Evolutionary conservation across 2,888 invertebrate species (phyloP).

Genomic region (Rhagium mordax): DNA sequence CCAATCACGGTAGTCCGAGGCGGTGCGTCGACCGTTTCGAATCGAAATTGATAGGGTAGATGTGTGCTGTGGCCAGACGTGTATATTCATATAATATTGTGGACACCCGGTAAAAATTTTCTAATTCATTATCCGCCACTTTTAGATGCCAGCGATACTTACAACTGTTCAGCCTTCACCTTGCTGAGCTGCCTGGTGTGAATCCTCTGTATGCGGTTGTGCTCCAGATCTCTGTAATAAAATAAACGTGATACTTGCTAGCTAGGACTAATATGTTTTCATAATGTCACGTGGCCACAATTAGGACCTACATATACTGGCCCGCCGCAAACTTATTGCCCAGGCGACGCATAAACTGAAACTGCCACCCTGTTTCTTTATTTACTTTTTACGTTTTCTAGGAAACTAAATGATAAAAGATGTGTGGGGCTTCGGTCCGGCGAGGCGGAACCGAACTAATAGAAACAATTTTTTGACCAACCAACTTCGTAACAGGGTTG

Average conservation of each 20-base stretch:
- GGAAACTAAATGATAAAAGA: not conserved
- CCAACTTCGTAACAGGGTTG: not conserved
- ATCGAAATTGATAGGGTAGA: too few relatives aligned
- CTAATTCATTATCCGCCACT: too few relatives aligned
- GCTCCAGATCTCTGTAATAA: constrained; percentile 68
- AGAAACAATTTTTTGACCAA: not conserved
- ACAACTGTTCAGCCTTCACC: constrained; percentile 68
- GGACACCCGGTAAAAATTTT: too few relatives aligned
- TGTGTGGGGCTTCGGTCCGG: not conserved
- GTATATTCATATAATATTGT: too few relatives aligned
- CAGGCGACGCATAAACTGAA: not conserved
- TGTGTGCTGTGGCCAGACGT: too few relatives aligned
- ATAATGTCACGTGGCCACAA: not conserved
- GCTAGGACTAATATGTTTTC: not conserved
- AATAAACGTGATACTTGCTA: constrained; percentile 31
- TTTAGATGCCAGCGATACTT: too few relatives aligned
- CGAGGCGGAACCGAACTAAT: not conserved
- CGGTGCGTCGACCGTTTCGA: too few relatives aligned
- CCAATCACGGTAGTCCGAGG: too few relatives aligned
- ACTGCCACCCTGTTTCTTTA: not conserved
- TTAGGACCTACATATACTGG: not conserved
- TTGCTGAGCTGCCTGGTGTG: constrained; percentile 64
- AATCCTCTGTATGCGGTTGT: constrained; percentile 67
- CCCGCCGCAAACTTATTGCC: not conserved
- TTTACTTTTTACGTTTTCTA: not conserved